phyloP scores from a whole-genome alignment of 2,113 vertebrate species.

The Bucco capensis region DNA sequence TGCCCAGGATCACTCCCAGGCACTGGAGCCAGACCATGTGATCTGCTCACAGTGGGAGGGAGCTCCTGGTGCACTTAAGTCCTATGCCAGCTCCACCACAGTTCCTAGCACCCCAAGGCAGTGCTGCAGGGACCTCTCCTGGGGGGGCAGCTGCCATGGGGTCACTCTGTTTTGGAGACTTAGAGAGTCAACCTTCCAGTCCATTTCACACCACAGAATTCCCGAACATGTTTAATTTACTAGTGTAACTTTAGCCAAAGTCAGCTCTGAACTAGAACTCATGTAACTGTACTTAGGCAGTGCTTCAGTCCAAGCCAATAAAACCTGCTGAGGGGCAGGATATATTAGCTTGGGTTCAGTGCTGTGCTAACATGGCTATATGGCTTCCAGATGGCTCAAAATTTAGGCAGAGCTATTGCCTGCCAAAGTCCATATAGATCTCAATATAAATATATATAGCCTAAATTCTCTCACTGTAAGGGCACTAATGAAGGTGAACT shows the following conservation, averaged over 20 bases:
- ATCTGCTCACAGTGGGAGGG: background rate
- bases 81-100: background rate
- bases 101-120: background rate
- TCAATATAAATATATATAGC: background rate
- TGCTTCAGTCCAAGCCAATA: constrained; percentile 58
- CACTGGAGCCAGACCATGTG: accelerated
- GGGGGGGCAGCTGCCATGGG: background rate
- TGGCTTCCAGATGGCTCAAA: constrained; percentile 56
- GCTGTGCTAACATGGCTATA: constrained; percentile 59
- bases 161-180: background rate
- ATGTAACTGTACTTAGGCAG: constrained; percentile 28
- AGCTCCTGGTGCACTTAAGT: background rate
- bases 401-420: constrained; percentile 31
- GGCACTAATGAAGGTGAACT: background rate
- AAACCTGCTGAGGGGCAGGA: constrained; percentile 65
- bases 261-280: constrained; percentile 39
- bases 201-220: background rate
- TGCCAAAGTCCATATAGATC: constrained; percentile 2
- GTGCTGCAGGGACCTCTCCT: background rate
- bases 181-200: background rate
- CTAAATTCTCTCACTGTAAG: background rate
- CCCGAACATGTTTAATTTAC: constrained; percentile 2
- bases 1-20: background rate
- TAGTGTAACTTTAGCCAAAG: constrained; percentile 36
- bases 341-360: constrained; percentile 55